Conservation (phyloP, 2,888 invertebrate species). For the Brachypalpus laphriformis region DNA sequence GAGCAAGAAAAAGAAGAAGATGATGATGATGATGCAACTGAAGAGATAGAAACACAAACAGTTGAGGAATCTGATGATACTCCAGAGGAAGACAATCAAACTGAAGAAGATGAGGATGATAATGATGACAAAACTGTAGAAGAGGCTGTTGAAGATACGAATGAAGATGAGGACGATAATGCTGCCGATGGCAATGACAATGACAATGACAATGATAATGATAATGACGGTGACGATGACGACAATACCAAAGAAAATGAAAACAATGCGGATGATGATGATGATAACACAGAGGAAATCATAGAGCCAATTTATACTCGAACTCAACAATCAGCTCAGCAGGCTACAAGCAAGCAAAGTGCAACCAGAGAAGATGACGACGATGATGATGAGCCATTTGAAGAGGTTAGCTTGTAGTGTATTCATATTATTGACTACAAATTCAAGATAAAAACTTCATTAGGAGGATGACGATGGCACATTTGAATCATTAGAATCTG, state of each 20-base stretch:
- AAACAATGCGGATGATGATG: conserved; percentile 76
- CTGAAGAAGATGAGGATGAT: conserved; percentile 81
- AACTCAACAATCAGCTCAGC: conserved; percentile 74
- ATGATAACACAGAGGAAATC: conserved; percentile 73
- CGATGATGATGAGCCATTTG: conserved; percentile 81
- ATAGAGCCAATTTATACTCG: conserved; percentile 67
- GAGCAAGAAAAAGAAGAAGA: conserved; percentile 78
- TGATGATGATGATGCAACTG: conserved; percentile 77
- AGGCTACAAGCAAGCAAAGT: conserved; percentile 59
- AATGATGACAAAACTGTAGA: conserved; percentile 80
- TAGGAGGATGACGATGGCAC: conserved; percentile 80
- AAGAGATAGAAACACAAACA: conserved; percentile 79
- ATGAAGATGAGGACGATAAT: conserved; percentile 78
- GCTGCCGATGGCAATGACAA: conserved; percentile 71
- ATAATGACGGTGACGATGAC: conserved; percentile 73
- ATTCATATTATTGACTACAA: neutral
- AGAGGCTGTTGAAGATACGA: conserved; percentile 75
- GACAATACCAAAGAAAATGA: conserved; percentile 76
- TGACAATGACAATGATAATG: conserved; percentile 71
- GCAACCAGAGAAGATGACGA: conserved; percentile 72
- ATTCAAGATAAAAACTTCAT: neutral
- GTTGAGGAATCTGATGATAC: conserved; percentile 77
- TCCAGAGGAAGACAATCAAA: conserved; percentile 76
- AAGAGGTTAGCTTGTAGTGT: conserved; percentile 81
- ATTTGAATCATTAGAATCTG: conserved; percentile 81